Evolutionary conservation across 2,113 vertebrate genomes (phyloP), one percentile per base, ranked within the genome.

Genomic region (Motacilla alba): DNA sequence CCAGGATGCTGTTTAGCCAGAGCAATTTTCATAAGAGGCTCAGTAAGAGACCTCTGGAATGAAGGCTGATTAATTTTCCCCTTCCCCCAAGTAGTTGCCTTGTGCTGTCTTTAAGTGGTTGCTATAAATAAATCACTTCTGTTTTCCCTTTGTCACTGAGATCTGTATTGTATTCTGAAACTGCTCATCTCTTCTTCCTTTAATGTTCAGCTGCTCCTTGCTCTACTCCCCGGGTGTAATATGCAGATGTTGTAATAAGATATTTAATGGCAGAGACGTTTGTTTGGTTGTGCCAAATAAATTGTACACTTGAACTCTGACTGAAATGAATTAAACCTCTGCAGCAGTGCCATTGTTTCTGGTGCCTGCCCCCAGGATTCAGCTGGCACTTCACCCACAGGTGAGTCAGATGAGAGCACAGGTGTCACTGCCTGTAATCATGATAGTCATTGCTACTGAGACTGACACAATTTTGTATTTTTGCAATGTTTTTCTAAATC

Each of bases 71-170:
- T 86, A 95, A 89, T 96, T 92, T 95, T 89, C 82, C 93, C 68
- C 90, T 95, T 96, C 92, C 94, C 91, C 90, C 95, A 93, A 96
- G 93, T 94, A 95, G 97, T 88, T 97, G 96, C 72, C 86, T 93
- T 96, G 94, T 96, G 93, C 96, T 95, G 91, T 95, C 95, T 97
- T 98, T 95, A 97, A 98, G 97, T 96, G 96, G 95, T 76, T 96
- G 87, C 96, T 98, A 96, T 98, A 98, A 98, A 98, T 97, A 98
- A 97, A 96, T 95, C 53, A 95, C 85, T 96, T 96, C 95, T 97
- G 96, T 94, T 96, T 95, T 96, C 87, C 95, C 72, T 97, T 98
- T 97, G 97, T 98, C 96, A 91, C 96, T 59, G 69, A 90, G 89
- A 95, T 90, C 93, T 83, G 35, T 83, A 28, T 91, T 89, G 53